Evolutionary conservation across 2,113 vertebrate species (phyloP), one percentile per base, ranked within the genome.

Genomic region (Rhineura floridana): DNA sequence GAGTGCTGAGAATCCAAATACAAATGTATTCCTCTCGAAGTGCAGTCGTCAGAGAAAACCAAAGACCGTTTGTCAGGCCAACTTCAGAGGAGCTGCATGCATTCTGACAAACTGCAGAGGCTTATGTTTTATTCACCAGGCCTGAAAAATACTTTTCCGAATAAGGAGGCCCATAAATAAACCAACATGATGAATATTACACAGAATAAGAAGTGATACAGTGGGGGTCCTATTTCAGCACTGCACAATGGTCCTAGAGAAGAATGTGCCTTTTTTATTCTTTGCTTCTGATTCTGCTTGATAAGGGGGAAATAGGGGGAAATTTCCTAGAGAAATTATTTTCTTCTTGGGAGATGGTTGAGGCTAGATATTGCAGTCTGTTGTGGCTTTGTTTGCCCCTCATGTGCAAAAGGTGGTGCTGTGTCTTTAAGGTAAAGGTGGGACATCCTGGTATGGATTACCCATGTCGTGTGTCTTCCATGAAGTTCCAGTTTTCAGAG

Each of bases 91-190:
- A 95, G 86, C 93, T 0, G 86, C 90, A 52, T 89, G 93, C 86
- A 1, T 92, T 91, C 94, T 89, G 96, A 93, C 95, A 94, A 67
- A 93, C 95, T 42, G 84, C 92, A 78, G 89, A 96, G 93, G 93
- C 97, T 96, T 93, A 97, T 98, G 97, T 98, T 98, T 98, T 97
- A 98, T 98, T 98, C 98, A 98, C 97, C 95, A 97, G 95, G 93
- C 96, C 97, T 96, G 96, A 97, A 97, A 97, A 97, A 97, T 96
- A 96, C 95, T 97, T 97, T 97, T 96, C 94, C 92, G 69, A 93
- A 89, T 93, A 79, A 95, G 95, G 94, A 92, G 93, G 85, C 92
- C 95, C 96, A 95, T 97, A 96, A 96, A 96, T 97, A 96, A 97
- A 93, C 94, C 95, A 94, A 94, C 3, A 84, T 96, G 96, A 96